Evolutionary conservation across 2,888 invertebrate species (phyloP).

Genomic region (Phortica magna): DNA sequence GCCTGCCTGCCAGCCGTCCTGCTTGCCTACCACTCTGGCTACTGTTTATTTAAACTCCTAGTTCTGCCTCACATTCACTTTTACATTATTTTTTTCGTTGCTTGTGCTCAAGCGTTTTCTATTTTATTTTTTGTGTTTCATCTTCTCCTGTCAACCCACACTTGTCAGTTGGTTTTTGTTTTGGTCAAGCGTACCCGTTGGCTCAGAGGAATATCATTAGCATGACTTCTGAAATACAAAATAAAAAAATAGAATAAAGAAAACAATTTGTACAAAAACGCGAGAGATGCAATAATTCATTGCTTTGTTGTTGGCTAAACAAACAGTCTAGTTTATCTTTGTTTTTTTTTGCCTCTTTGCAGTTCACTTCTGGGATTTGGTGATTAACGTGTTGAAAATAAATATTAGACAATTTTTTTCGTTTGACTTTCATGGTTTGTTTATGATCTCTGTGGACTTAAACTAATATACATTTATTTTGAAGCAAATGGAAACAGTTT

Average conservation of each 20-base stretch:
- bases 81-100: not conserved
- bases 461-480: too few relatives aligned
- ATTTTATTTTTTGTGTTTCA: not conserved
- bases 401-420: conserved; percentile 61
- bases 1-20: not conserved
- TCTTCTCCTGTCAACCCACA: conserved; percentile 4
- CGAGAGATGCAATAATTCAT: conserved; percentile 4
- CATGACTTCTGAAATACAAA: conserved; percentile 16
- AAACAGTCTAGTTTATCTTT: conserved; percentile 7
- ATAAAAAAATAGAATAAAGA: not conserved
- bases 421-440: conserved; percentile 65
- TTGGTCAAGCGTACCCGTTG: conserved; percentile 9
- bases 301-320: conserved; percentile 21
- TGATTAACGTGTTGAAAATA: conserved; percentile 72
- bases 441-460: conserved; percentile 49
- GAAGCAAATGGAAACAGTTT: not conserved
- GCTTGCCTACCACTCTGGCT: not conserved
- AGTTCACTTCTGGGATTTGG: conserved; percentile 55
- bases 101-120: not conserved
- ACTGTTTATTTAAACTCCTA: conserved; percentile 69
- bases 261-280: not conserved
- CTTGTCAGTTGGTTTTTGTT: conserved; percentile 9
- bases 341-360: not conserved
- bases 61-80: conserved; percentile 10
- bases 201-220: conserved; percentile 8